Base-by-base conservation (phyloP, 2,797 vertebrate genomes). In the Lithobates sylvaticus region DNA sequence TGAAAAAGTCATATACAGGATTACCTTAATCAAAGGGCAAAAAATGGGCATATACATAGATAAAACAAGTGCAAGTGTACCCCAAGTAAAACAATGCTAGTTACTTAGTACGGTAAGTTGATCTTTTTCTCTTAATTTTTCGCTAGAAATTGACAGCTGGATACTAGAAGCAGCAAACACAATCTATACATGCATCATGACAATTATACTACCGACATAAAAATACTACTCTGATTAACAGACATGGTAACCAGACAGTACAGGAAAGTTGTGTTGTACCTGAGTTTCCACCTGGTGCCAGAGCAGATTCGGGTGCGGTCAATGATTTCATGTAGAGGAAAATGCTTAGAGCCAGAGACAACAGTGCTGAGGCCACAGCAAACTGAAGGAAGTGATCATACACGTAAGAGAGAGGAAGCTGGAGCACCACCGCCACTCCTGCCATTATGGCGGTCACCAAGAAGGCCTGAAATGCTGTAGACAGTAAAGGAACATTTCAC, bases 1-100 rank as follows among this genome's bases (percentile, higher is more conserved):
- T 96, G 89, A 98, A 98, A 90, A 97, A 97, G 89, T 98, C 97
- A 42, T 98, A 98, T 9, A 97, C 77, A 0, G 93, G 93, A 84
- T 97, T 96, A 82, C 97, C 97, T 98, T 72, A 54, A 68, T 3
- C 8, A 44, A 29, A 39, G 39, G 39, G 34, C 3, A 58, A 0
- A 61, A 29, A 50, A 3, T 26, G 27, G 34, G 1, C 13, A 84
- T 72, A 44, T 84, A 23, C 5, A 9, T 29, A 78, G 8, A 10
- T 27, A 78, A 34, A 36, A 77, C 8, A 32, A 21, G 50, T 5
- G 16, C 1, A 21, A 61, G 23, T 61, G 54, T 23, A 61, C 5
- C 4, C 4, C 2, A 58, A 58, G 54, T 10, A 21, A 23, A 54
- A 61, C n/a, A 61, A 54, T 54, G 50, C 50, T 54, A 16, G 50